Evolutionary conservation across 2,797 vertebrate species (phyloP).

Genomic region (Leuciscus waleckii): DNA sequence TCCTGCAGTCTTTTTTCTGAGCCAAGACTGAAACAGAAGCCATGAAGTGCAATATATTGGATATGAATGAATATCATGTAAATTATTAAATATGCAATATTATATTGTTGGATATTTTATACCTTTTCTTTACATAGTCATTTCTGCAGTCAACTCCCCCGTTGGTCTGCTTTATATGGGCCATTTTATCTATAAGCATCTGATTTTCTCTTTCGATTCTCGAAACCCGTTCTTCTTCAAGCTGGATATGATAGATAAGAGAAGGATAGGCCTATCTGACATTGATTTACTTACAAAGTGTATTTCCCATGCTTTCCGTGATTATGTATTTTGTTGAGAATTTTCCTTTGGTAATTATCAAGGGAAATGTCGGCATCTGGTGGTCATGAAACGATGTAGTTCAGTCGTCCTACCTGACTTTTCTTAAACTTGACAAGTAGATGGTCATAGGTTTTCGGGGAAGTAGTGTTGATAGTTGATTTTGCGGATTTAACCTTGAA

Average conservation of each 20-base stretch:
- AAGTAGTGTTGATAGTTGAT: conserved; percentile 68
- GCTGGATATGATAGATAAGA: conserved; percentile 60
- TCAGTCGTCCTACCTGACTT: conserved; percentile 71
- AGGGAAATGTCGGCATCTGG: conserved; percentile 15
- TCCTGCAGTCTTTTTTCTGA: conserved; percentile 72
- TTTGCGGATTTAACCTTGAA: conserved; percentile 79
- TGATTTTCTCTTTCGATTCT: conserved; percentile 77
- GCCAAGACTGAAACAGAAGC: conserved; percentile 68
- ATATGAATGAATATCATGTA: not conserved
- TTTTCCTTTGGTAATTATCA: not conserved
- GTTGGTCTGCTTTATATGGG: conserved; percentile 74
- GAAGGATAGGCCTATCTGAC: not conserved
- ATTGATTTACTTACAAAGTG: not conserved
- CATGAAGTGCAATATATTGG: not conserved
- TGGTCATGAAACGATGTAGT: not conserved
- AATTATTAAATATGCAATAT: not conserved
- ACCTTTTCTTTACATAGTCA: conserved; percentile 75
- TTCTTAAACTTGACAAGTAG: conserved; percentile 77
- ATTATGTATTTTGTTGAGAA: not conserved
- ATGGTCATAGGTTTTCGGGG: conserved; percentile 72
- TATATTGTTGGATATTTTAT: not conserved
- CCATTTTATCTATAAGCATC: conserved; percentile 79
- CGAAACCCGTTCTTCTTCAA: conserved; percentile 73
- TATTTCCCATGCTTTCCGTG: not conserved
- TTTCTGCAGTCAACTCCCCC: conserved; percentile 73